A percentile compares a stretch with the other conserved stretches of the same genome.
phyloP scores from a whole-genome alignment of 2,113 vertebrate species.

The Labrus mixtus region DNA sequence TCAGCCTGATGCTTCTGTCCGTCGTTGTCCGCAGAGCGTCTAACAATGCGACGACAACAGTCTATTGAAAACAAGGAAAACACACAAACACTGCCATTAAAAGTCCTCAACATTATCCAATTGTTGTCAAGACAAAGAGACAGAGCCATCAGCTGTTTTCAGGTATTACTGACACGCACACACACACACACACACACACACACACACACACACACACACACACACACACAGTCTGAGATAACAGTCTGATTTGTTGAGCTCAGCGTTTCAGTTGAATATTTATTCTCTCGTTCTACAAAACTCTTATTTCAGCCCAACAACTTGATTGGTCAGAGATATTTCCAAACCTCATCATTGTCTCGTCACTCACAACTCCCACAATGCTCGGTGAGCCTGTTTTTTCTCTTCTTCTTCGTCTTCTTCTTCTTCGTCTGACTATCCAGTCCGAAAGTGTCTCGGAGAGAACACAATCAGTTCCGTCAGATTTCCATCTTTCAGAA shows the following conservation, averaged over 20 bases:
- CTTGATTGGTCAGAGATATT: not conserved
- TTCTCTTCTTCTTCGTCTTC: no score
- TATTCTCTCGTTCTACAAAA: slow-evolving; percentile 1
- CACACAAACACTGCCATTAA: slow-evolving; percentile 1
- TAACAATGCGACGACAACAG: not conserved
- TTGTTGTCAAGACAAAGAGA: slow-evolving; percentile 43
- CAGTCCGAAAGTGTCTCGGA: not conserved
- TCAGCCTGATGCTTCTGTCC: not conserved
- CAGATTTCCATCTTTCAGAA: not conserved
- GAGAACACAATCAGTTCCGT: not conserved
- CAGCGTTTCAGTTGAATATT: slow-evolving; percentile 18
- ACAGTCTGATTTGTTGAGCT: slow-evolving; percentile 10
- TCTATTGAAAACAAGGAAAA: not conserved
- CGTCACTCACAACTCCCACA: not conserved
- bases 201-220: slow-evolving; percentile 21
- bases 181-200: slow-evolving; percentile 27
- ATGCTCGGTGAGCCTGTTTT: not conserved
- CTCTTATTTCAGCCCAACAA: not conserved
- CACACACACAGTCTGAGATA: not conserved
- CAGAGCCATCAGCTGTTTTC: slow-evolving; percentile 45
- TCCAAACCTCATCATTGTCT: not conserved
- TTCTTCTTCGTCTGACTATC: not conserved
- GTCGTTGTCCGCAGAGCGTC: not conserved
- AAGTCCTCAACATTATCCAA: slow-evolving; percentile 30
- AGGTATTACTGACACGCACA: slow-evolving; percentile 8